Evolutionary conservation across 2,888 invertebrate genomes (phyloP).

Genomic region (Papilio protenor): DNA sequence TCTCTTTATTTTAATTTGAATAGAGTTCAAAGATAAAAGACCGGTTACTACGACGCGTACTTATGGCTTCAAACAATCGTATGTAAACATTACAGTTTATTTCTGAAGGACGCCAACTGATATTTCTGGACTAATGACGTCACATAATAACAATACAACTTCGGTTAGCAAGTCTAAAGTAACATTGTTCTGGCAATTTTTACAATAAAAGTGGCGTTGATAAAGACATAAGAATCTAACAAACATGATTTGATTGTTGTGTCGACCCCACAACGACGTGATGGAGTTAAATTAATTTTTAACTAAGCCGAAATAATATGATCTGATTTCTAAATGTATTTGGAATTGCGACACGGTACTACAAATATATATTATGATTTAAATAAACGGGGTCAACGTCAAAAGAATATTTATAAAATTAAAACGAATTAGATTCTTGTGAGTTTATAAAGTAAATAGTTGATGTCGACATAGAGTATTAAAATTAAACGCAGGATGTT

Average conservation of each 20-base stretch:
- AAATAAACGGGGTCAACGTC: conserved; percentile 31
- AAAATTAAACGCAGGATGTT: conserved; percentile 42
- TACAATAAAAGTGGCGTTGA: background rate
- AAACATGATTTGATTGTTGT: too few species aligned
- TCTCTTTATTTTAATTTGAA: background rate
- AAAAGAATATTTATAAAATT: conserved; percentile 32
- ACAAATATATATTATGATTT: background rate
- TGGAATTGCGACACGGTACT: background rate
- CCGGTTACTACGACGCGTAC: background rate
- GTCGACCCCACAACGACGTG: too few species aligned
- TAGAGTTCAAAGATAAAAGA: background rate
- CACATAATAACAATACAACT: conserved; percentile 6
- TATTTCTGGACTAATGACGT: conserved; percentile 14
- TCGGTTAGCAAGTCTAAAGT: background rate
- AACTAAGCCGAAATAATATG: too few species aligned
- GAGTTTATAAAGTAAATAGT: conserved; percentile 40
- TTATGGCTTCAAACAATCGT: conserved; percentile 12
- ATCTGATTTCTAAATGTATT: background rate
- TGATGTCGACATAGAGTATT: conserved; percentile 40
- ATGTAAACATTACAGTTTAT: conserved; percentile 20
- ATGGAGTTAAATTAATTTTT: too few species aligned
- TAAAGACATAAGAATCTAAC: background rate
- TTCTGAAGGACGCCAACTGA: conserved; percentile 14
- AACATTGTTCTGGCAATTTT: background rate
- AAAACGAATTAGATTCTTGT: conserved; percentile 32